A percentile compares a stretch with the other conserved stretches of the same genome.
Conservation (phyloP, 2,888 invertebrate species). For the Ennomos quercinarius region DNA sequence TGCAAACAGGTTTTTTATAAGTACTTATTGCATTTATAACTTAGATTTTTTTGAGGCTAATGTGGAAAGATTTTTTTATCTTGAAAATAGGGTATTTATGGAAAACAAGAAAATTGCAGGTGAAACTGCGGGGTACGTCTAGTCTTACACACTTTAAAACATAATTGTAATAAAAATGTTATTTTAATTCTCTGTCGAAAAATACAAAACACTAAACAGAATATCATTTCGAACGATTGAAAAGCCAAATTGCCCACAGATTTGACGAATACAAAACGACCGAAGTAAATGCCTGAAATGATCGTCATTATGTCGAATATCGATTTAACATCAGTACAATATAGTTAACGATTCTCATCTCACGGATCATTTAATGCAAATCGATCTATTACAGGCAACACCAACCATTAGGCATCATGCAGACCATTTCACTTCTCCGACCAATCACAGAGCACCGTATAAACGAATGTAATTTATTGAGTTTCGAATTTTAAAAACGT, state of each 20-base stretch:
- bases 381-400: constrained; percentile 76
- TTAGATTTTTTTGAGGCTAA: no score
- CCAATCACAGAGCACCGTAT: constrained; percentile 69
- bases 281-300: constrained; percentile 58
- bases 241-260: constrained; percentile 20
- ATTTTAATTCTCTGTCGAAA: constrained; percentile 14
- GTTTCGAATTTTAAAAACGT: constrained; percentile 75
- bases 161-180: constrained; percentile 22
- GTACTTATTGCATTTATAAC: no score
- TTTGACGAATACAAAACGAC: constrained; percentile 44
- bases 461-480: constrained; percentile 76
- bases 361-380: constrained; percentile 81
- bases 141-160: background rate
- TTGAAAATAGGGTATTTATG: no score
- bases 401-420: constrained; percentile 60
- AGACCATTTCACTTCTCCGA: constrained; percentile 38
- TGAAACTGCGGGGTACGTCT: no score
- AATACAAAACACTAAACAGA: constrained; percentile 18
- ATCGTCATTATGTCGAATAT: constrained; percentile 53
- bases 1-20: no score
- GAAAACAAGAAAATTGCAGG: no score
- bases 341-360: constrained; percentile 76
- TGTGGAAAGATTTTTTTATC: no score
- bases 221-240: constrained; percentile 21
- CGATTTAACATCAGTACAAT: constrained; percentile 63